Conservation (phyloP, 2,113 vertebrate species). For the Gadus macrocephalus region DNA sequence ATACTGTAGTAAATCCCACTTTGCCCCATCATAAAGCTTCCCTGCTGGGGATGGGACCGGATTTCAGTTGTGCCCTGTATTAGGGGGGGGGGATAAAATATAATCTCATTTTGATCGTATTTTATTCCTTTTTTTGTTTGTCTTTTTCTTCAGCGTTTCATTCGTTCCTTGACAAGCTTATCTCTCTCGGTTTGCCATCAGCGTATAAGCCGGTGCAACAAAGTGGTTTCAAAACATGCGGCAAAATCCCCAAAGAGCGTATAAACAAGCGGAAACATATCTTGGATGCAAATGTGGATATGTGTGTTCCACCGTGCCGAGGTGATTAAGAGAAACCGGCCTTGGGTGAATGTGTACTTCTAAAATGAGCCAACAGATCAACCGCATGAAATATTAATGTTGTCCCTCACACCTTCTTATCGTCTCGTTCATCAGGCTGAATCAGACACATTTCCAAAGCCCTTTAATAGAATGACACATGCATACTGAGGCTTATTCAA, state of each 20-base stretch:
- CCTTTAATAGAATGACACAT: conserved; percentile 54
- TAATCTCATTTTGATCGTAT: conserved; percentile 59
- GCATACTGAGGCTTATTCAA: neutral
- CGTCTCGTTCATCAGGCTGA: conserved; percentile 22
- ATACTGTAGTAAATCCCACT: conserved; percentile 48
- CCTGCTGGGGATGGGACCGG: conserved; percentile 30
- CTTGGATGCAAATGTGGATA: conserved; percentile 64
- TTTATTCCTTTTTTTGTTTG: conserved; percentile 21
- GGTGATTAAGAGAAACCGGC: conserved; percentile 43
- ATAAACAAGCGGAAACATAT: conserved; percentile 54
- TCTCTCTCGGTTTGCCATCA: conserved; percentile 50
- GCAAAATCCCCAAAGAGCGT: conserved; percentile 55
- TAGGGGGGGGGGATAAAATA: conserved; percentile 30
- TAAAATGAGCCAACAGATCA: conserved; percentile 43
- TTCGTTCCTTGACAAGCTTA: conserved; percentile 47
- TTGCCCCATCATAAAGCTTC: conserved; percentile 39
- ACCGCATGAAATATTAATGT: conserved; percentile 57
- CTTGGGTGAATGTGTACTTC: conserved; percentile 48
- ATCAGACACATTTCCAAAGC: conserved; percentile 54
- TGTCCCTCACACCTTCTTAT: conserved; percentile 16
- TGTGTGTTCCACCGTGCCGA: conserved; percentile 24
- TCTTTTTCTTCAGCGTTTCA: conserved; percentile 27
- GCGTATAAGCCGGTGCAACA: conserved; percentile 54
- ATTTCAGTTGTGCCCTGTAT: conserved; percentile 22
- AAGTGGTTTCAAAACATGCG: conserved; percentile 56